Percentiles rank a stretch among this genome's conserved stretches.
These are phyloP conservation scores for Drosophila pruinosa DNA, from an alignment of 1,140 invertebrate species.

Conservation along the genomic window DNA sequence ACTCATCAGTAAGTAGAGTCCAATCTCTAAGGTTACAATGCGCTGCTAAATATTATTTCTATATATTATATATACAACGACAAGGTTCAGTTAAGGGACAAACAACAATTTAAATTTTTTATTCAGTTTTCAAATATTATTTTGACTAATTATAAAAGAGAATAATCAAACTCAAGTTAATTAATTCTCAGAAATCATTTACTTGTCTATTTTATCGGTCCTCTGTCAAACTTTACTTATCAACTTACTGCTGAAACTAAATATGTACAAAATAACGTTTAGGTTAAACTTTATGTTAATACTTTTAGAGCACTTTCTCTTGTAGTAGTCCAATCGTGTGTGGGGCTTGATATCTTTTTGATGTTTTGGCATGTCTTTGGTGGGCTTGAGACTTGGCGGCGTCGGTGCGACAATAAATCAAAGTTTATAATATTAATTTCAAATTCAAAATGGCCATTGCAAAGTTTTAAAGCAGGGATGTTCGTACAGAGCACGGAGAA, in stretches of 20 bases:
- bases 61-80: background rate
- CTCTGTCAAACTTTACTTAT: too few relatives aligned
- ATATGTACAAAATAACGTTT: constrained; percentile 29
- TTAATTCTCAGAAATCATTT: too few relatives aligned
- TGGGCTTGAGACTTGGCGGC: constrained; percentile 53
- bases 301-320: constrained; percentile 23
- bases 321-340: constrained; percentile 27
- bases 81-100: too few relatives aligned
- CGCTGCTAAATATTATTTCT: too few relatives aligned
- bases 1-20: background rate
- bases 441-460: constrained; percentile 58
- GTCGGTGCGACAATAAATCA: constrained; percentile 77
- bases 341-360: constrained; percentile 1
- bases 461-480: constrained; percentile 61
- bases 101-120: too few relatives aligned
- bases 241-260: too few relatives aligned
- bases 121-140: too few relatives aligned
- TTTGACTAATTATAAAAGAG: too few relatives aligned
- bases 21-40: constrained; percentile 64
- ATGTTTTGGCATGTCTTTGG: background rate
- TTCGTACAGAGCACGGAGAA: constrained; percentile 41
- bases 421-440: constrained; percentile 78
- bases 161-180: too few relatives aligned
- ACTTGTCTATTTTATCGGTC: too few relatives aligned
- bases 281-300: constrained; percentile 73